Percentiles rank a stretch among this genome's conserved stretches.
phyloP scores from a whole-genome alignment of 1,140 invertebrate genomes.

The Maniola jurtina region DNA sequence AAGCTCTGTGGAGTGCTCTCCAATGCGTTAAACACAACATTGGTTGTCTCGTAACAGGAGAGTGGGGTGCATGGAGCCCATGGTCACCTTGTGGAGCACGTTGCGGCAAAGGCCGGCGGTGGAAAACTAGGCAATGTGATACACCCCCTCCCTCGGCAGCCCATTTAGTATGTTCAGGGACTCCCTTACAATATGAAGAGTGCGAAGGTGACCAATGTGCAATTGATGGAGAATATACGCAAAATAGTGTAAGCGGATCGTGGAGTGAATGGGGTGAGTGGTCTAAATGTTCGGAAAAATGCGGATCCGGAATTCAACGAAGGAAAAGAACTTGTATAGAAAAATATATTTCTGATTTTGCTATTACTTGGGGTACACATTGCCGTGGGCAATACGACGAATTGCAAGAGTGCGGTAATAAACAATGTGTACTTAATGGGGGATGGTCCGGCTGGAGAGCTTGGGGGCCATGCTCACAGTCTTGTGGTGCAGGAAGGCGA shows the following conservation, averaged over 20 bases:
- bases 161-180: conserved; percentile 50
- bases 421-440: conserved; percentile 53
- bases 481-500: conserved; percentile 58
- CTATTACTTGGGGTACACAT: conserved; percentile 58
- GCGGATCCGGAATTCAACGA: conserved; percentile 53
- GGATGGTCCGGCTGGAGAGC: conserved; percentile 66
- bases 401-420: conserved; percentile 53
- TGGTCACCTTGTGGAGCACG: conserved; percentile 65
- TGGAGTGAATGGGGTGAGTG: conserved; percentile 63
- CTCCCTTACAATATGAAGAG: conserved; percentile 50
- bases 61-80: conserved; percentile 60
- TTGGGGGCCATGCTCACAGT: conserved; percentile 65
- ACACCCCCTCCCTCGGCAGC: conserved; percentile 55
- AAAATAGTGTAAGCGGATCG: conserved; percentile 35
- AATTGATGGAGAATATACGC: conserved; percentile 37
- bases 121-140: conserved; percentile 59
- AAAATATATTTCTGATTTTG: conserved; percentile 32
- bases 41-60: conserved; percentile 57
- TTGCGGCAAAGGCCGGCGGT: conserved; percentile 57
- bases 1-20: conserved; percentile 62
- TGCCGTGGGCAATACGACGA: conserved; percentile 64
- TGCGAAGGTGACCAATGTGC: conserved; percentile 68
- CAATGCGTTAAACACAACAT: conserved; percentile 66
- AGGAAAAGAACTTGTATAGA: conserved; percentile 57
- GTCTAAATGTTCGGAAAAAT: conserved; percentile 62